phyloP scores from a whole-genome alignment of 2,797 vertebrate species.

The Sphenopsis melanotis region DNA sequence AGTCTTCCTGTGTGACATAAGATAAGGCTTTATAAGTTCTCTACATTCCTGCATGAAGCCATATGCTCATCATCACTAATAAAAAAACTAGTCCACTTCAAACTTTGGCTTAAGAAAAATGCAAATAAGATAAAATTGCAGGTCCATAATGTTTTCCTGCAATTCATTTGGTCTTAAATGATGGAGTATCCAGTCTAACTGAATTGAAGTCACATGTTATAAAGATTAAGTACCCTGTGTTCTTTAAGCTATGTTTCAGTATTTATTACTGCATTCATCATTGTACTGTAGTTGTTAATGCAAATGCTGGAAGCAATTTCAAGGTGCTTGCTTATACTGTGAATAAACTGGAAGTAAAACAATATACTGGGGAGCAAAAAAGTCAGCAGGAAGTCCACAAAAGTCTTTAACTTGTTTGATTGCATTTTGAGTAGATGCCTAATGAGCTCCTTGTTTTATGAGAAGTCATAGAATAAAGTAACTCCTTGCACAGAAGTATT shows the following conservation, averaged over 20 bases:
- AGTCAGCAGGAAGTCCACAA: background rate
- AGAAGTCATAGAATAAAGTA: background rate
- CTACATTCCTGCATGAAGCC: background rate
- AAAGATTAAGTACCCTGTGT: slow-evolving; percentile 39
- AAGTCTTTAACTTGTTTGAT: background rate
- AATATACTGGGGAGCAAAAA: background rate
- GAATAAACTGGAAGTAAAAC: background rate
- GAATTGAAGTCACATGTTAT: background rate
- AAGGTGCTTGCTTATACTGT: background rate
- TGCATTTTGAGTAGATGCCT: background rate
- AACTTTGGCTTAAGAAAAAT: background rate
- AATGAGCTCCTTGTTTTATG: background rate
- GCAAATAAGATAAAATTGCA: background rate
- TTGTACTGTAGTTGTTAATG: slow-evolving; percentile 6
- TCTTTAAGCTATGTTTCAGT: slow-evolving; percentile 6
- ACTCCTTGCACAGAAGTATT: background rate
- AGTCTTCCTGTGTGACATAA: background rate
- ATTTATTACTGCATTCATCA: slow-evolving; percentile 43
- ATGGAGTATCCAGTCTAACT: background rate
- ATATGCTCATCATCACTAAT: background rate
- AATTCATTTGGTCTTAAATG: slow-evolving; percentile 4
- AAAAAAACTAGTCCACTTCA: background rate
- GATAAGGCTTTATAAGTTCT: background rate
- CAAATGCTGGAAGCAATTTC: slow-evolving; percentile 30
- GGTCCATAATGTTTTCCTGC: background rate